A percentile compares a stretch with the other conserved stretches of the same genome.
phyloP scores from a whole-genome alignment of 2,797 vertebrate genomes.

The Acanthurus tractus region DNA sequence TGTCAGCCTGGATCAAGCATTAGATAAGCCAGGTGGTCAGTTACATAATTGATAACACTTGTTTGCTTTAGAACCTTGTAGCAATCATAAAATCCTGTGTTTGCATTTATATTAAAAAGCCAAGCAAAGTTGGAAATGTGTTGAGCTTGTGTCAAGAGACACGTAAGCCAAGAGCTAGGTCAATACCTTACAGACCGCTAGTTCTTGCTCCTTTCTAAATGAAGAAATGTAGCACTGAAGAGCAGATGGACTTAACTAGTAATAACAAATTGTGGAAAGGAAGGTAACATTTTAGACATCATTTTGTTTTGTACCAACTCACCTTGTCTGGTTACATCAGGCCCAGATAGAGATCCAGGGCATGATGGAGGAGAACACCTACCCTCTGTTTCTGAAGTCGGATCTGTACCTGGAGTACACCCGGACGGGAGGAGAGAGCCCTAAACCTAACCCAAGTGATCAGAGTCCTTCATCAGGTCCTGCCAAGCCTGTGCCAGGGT shows the following conservation, averaged over 20 bases:
- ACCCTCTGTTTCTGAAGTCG: slow-evolving; percentile 96
- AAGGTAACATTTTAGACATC: not conserved
- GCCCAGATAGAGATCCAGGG: slow-evolving; percentile 96
- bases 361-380: slow-evolving; percentile 95
- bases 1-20: not conserved
- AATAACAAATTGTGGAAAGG: not conserved
- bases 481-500: slow-evolving; percentile 84
- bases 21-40: not conserved
- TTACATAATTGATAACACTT: slow-evolving; percentile 1
- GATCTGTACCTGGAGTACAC: slow-evolving; percentile 96
- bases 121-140: not conserved
- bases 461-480: slow-evolving; percentile 85
- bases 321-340: slow-evolving; percentile 72
- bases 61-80: not conserved
- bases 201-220: not conserved
- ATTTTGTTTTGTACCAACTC: not conserved
- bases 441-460: slow-evolving; percentile 90
- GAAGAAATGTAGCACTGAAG: not conserved
- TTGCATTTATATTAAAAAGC: not conserved
- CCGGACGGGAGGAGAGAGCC: slow-evolving; percentile 92
- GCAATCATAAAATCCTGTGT: not conserved
- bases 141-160: not conserved
- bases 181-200: not conserved
- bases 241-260: not conserved
- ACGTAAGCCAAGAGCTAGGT: not conserved